These are phyloP conservation scores for Melieria picta DNA, from an alignment of 2,888 invertebrate genomes.

Conservation along the genomic window DNA sequence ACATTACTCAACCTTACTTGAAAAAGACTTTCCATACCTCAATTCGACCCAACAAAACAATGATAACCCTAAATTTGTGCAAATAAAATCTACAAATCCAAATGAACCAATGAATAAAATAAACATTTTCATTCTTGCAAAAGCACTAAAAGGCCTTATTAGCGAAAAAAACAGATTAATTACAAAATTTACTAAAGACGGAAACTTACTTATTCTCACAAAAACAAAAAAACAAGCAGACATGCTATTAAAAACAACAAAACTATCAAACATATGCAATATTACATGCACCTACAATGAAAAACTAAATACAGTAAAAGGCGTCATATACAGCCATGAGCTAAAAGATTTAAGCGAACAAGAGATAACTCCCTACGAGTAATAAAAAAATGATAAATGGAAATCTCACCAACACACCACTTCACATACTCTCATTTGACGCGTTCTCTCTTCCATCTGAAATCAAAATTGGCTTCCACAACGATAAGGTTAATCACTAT, in stretches of 20 bases:
- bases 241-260: slow-evolving; percentile 20
- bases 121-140: too few relatives aligned
- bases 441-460: slow-evolving; percentile 23
- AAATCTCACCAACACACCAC: slow-evolving; percentile 18
- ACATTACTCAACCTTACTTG: too few relatives aligned
- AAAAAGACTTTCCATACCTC: too few relatives aligned
- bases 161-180: too few relatives aligned
- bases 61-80: too few relatives aligned
- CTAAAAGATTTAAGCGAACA: slow-evolving; percentile 13
- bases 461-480: slow-evolving; percentile 30
- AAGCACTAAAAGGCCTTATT: too few relatives aligned
- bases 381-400: slow-evolving; percentile 21
- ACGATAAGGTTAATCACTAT: slow-evolving; percentile 26
- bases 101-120: too few relatives aligned
- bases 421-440: slow-evolving; percentile 27
- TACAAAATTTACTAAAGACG: too few relatives aligned
- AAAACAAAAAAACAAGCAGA: too few relatives aligned
- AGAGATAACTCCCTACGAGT: not conserved
- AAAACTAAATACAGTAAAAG: slow-evolving; percentile 33
- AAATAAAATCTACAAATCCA: too few relatives aligned
- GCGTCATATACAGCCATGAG: slow-evolving; percentile 28
- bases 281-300: slow-evolving; percentile 12
- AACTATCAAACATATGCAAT: slow-evolving; percentile 23
- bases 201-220: too few relatives aligned
- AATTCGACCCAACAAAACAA: too few relatives aligned